phyloP scores from a whole-genome alignment of 2,888 invertebrate species.

The Parthenolecanium corni region DNA sequence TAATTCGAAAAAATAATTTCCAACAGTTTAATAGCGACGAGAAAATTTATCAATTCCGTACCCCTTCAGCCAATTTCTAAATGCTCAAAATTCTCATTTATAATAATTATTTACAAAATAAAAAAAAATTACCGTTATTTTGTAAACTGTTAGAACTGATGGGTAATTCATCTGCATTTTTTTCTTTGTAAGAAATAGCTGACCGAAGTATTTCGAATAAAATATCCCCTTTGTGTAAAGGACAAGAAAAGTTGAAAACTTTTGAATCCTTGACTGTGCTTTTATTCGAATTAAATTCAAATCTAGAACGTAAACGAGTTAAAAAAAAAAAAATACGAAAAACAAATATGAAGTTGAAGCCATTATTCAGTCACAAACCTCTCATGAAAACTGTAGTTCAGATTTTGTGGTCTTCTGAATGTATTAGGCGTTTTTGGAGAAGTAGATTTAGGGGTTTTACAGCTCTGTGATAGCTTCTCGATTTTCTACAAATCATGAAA shows the following conservation, averaged over 20 bases:
- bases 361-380: neutral
- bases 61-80: no score
- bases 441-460: slow-evolving; percentile 1
- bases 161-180: neutral
- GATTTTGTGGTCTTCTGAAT: neutral
- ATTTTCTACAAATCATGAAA: neutral
- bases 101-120: no score
- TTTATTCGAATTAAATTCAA: neutral
- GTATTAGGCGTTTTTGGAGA: neutral
- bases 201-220: neutral
- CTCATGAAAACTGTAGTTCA: neutral
- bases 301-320: neutral
- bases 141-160: neutral
- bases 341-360: neutral
- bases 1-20: no score
- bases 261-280: neutral
- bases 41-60: no score
- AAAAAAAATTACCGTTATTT: neutral
- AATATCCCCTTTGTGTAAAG: slow-evolving; percentile 2
- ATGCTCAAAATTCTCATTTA: no score
- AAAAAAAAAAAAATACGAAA: neutral
- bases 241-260: slow-evolving; percentile 9
- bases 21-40: no score
- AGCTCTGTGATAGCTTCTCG: slow-evolving; percentile 5
- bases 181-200: neutral